Evolutionary conservation across 1,140 invertebrate genomes (phyloP), one percentile per base, ranked within the genome.

Genomic region (Diabrotica virgifera): DNA sequence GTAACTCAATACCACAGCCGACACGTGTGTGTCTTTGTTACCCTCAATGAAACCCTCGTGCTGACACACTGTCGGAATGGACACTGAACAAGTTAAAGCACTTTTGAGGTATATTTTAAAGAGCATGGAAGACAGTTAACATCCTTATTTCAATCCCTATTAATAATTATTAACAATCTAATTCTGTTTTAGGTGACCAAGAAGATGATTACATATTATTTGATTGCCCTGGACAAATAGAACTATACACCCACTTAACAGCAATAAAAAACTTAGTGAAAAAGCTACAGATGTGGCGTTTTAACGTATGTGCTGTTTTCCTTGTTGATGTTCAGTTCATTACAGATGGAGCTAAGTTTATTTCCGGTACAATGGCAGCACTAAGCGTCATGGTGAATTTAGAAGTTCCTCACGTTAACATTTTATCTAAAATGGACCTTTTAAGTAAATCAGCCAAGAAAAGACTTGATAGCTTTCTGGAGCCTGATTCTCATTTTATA

Each of bases 191-290:
- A 46, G 40, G 83, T 10, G 88, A 91, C 61, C 84, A 87, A 3
- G 90, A 93, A 66, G 89, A 93, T 69, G 97, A 99, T 81, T 99
- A 99, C 76, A 89, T 98, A 59, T 81, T 99, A n/a, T 98, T 99
- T 79, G 97, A 99, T 82, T 98, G 96, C 80, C 97, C 97, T 9
- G 97, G 97, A 5, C 97, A 99, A 85, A 97, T 99, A 68, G 98
- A 99, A 81, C 81, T 99, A 0, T 99, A 98, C 79, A 98, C 95
- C 36, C 97, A 99, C 80, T 85, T 99, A 75, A 89, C 91, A 55
- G 89, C 95, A 10, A 95, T 99, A 78, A 86, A 86, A 69, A 86
- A 90, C 69, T 80, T 99, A 36, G 91, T 96, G 1, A 85, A 90
- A 37, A 80, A 86, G n/a, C 81, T 98, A n/a, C 84, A 93, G 66